Evolutionary conservation across 2,113 vertebrate species (phyloP), one percentile per base, ranked within the genome.

Genomic region (Axis porcinus): DNA sequence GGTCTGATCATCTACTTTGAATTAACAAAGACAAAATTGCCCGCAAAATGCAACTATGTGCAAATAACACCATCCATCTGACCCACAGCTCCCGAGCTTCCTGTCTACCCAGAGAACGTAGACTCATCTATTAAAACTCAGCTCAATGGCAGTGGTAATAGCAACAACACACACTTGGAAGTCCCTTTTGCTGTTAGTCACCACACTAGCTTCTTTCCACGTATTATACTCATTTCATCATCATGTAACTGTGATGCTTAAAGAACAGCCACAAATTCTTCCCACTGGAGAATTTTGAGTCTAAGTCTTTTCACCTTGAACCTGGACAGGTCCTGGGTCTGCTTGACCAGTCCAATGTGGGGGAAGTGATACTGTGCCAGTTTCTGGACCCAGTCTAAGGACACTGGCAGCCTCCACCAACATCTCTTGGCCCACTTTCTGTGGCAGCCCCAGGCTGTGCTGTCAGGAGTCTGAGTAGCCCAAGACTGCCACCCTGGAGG

Each of bases 21-120:
- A 76, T 85, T 52, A 70, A 23, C 55, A 81, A 84, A 94, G 58
- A 30, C 3, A 81, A 94, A 62, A 54, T 43, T 50, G 28, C 36
- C 50, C 1, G 2, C 15, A 12, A 94, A 74, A 57, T 2, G 2
- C 1, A 1, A 45, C 2, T 2, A 10, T 3, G 4, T 55, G 47
- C 50, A 74, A 76, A 52, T 13, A 40, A 1, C 30, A 19, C n/a
- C 27, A 76, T 45, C 19, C 10, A 4, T 40, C 76, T 12, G 30
- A 47, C 16, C 17, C 11, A 12, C 8, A 5, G 7, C 27, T 7
- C 28, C 30, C 33, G 0, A 28, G 30, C 47, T 86, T 16, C 45
- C 6, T 12, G 28, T 33, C 28, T 54, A 43, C 27, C 5, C 43
- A 40, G 78, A 89, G 9, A 57, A 28, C 12, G 8, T n/a, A 85